Percentiles rank a stretch among this genome's conserved stretches.
Evolutionary conservation across 2,888 invertebrate genomes (phyloP).

Genomic region (Hyposoter dolosus): DNA sequence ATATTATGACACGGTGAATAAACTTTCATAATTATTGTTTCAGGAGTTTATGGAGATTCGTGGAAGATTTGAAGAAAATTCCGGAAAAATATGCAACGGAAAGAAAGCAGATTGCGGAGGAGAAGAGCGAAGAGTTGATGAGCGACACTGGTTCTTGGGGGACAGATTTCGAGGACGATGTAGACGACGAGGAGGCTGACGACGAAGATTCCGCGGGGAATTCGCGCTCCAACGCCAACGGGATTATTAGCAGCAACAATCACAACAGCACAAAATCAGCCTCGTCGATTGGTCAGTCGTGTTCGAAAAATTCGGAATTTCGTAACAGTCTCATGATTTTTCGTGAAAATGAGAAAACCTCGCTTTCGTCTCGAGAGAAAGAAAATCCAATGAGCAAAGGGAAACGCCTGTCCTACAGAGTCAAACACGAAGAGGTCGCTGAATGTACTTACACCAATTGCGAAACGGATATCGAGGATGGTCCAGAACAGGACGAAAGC

Average conservation of each 20-base stretch:
- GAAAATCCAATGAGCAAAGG: neutral
- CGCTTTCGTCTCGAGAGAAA: slow-evolving; percentile 29
- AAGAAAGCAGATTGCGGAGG: slow-evolving; percentile 52
- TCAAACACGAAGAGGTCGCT: slow-evolving; percentile 59
- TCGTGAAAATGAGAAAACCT: slow-evolving; percentile 71
- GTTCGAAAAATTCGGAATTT: slow-evolving; percentile 69
- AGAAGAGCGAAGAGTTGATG: slow-evolving; percentile 71
- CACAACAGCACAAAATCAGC: slow-evolving; percentile 9
- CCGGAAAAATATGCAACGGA: slow-evolving; percentile 78
- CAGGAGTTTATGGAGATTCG: slow-evolving; percentile 79
- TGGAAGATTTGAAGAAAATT: slow-evolving; percentile 77
- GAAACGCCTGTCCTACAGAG: neutral
- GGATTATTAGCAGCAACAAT: slow-evolving; percentile 11
- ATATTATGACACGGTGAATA: neutral
- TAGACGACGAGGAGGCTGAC: slow-evolving; percentile 71
- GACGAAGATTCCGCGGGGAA: slow-evolving; percentile 14
- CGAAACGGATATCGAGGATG: slow-evolving; percentile 54
- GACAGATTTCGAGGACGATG: slow-evolving; percentile 82
- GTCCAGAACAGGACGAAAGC: slow-evolving; percentile 57
- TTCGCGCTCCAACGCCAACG: neutral
- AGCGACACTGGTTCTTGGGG: slow-evolving; percentile 82
- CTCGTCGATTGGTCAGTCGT: slow-evolving; percentile 1
- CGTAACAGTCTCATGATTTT: slow-evolving; percentile 73
- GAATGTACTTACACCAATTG: slow-evolving; percentile 80
- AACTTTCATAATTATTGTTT: slow-evolving; percentile 20